Evolutionary conservation across 1,140 invertebrate species (phyloP).

Genomic region (Acromyrmex heyeri): DNA sequence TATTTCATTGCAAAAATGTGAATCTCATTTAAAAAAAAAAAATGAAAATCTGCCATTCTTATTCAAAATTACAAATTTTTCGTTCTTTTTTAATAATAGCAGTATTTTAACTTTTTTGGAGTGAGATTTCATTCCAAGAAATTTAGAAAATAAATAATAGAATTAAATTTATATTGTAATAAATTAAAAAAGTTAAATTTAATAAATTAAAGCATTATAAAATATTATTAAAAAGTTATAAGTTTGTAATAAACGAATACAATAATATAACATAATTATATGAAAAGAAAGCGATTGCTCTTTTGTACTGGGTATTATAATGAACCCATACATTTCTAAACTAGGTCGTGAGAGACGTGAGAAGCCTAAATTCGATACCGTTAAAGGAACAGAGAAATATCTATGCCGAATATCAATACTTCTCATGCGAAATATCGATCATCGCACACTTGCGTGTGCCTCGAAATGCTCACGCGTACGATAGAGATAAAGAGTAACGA

Average conservation of each 20-base stretch:
- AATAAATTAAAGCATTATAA: no score
- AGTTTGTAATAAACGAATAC: neutral
- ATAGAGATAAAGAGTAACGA: constrained; percentile 10
- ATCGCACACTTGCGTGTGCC: constrained; percentile 12
- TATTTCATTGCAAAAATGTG: no score
- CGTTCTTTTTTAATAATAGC: no score
- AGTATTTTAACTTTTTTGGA: no score
- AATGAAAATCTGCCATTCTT: no score
- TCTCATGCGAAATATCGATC: constrained; percentile 45
- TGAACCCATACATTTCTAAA: constrained; percentile 8
- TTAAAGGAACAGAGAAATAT: constrained; percentile 48
- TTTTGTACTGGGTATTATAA: neutral
- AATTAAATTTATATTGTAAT: neutral
- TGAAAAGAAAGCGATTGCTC: neutral
- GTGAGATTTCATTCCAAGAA: no score
- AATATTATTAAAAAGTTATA: no score
- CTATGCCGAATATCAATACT: constrained; percentile 25
- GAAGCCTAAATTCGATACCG: constrained; percentile 49
- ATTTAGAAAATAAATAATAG: neutral
- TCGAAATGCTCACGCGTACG: neutral
- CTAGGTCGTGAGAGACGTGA: constrained; percentile 36
- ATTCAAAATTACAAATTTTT: no score
- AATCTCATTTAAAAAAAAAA: no score
- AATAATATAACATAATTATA: neutral
- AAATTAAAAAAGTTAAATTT: neutral